Percentiles rank a stretch among this genome's conserved stretches.
These are phyloP conservation scores for Labeo catla DNA, from an alignment of 2,113 vertebrate species.

Conservation along the genomic window DNA sequence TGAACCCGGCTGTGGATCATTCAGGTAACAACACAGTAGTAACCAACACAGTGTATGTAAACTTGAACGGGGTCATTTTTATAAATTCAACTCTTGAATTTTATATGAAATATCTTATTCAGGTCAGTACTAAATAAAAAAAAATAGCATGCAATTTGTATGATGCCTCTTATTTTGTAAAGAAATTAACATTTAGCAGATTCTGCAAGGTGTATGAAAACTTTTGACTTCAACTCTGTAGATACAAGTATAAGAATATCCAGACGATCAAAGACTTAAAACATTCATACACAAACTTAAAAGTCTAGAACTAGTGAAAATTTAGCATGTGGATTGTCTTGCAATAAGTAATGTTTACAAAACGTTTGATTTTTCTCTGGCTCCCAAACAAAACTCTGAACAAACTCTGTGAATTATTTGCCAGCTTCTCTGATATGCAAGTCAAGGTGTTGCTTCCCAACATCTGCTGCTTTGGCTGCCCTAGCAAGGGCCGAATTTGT, in stretches of 20 bases:
- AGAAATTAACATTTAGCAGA: too few relatives aligned
- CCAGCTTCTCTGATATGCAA: conserved; percentile 24
- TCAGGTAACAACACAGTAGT: too few relatives aligned
- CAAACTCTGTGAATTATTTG: conserved; percentile 14
- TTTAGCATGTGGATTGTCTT: not conserved
- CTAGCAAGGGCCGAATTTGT: conserved; percentile 20
- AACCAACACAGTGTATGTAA: too few relatives aligned
- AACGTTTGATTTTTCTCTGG: conserved; percentile 5
- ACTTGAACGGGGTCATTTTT: too few relatives aligned
- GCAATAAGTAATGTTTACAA: conserved; percentile 4
- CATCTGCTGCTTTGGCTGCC: conserved; percentile 41
- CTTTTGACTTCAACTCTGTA: not conserved
- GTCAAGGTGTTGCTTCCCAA: conserved; percentile 34
- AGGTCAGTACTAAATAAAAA: too few relatives aligned
- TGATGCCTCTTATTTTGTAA: too few relatives aligned
- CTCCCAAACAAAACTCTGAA: not conserved
- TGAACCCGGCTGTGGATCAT: too few relatives aligned
- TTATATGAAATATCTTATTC: too few relatives aligned
- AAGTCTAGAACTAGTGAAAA: not conserved
- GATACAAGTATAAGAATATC: not conserved
- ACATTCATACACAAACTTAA: not conserved
- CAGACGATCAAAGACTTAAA: not conserved
- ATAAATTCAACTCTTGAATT: too few relatives aligned
- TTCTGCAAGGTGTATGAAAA: too few relatives aligned
- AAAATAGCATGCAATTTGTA: too few relatives aligned